Base-by-base conservation (phyloP, 2,888 invertebrate species). In the Biston stratarius region DNA sequence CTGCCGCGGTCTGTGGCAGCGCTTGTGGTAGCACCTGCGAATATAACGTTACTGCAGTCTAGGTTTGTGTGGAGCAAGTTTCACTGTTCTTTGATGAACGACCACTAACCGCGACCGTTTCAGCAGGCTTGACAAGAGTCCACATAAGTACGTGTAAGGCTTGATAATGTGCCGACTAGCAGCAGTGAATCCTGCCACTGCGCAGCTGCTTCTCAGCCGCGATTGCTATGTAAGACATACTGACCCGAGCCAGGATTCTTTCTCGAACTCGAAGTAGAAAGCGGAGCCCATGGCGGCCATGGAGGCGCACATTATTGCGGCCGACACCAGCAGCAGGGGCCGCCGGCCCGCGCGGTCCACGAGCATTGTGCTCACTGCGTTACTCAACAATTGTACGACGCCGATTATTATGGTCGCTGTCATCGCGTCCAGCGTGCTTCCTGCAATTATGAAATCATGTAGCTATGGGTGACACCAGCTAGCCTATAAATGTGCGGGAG, bases 291-390 rank as follows among this genome's bases (percentile, higher is more conserved):
- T 91, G 12, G 92, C 81, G 0, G 90, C 81, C 93, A 95, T 95
- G 0, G 95, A 93, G 0, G 88, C 61, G 48, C 91, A 88, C 94
- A 95, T 95, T 47, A 94, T 79, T 10, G 92, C 82, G 0, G 96
- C 95, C 0, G 95, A 96, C 10, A 94, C 74, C 5, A 96, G 85
- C 55, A 96, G 90, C 40, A 96, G 86, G 0, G 95, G 94, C 42
- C 95, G 86, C 8, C 96, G 83, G 0, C 96, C 96, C 0, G 94
- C 89, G 44, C 92, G 90, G 83, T 96, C 96, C 33, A 95, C 95
- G 56, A 95, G 74, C 81, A 95, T 78, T 0, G 95, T 90, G 67
- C 95, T 94, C 5, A 94, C 85, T 0, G 86, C 91, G 75, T 94
- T 95, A 69, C 94, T 91, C 0, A 92, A 34, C 12, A 95, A 83